A percentile compares a stretch with the other conserved stretches of the same genome.
Conservation (phyloP, 2,113 vertebrate species). For the Baryphthengus martii region DNA sequence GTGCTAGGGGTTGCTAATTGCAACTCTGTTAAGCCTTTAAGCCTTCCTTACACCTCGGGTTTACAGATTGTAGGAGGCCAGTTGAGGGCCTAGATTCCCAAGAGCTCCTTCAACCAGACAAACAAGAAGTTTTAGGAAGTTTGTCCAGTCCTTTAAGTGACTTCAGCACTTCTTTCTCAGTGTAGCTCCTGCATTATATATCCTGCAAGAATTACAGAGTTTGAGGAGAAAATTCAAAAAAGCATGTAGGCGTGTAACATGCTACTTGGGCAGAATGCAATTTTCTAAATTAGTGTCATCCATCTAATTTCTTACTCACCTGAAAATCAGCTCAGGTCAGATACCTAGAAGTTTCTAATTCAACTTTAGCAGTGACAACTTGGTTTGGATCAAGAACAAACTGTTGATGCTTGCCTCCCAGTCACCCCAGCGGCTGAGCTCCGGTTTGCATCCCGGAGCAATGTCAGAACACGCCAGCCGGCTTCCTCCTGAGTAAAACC, state of each 20-base stretch:
- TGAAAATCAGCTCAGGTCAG: background rate
- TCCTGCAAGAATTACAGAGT: background rate
- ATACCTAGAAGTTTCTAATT: background rate
- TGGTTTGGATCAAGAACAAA: background rate
- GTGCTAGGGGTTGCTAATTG: background rate
- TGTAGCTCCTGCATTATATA: background rate
- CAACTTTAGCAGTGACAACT: background rate
- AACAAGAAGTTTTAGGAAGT: background rate
- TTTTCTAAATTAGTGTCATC: background rate
- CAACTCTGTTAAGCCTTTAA: background rate
- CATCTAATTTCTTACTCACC: background rate
- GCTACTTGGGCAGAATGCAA: fast-evolving
- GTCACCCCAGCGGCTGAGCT: background rate
- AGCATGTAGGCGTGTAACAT: fast-evolving
- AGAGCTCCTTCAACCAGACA: background rate
- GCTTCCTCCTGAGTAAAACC: background rate
- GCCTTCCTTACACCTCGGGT: background rate
- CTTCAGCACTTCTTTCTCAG: background rate
- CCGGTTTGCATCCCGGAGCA: fast-evolving
- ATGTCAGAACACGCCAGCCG: fast-evolving
- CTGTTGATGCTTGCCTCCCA: fast-evolving
- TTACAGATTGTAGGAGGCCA: background rate
- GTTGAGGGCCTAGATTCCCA: background rate
- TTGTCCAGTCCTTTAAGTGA: background rate
- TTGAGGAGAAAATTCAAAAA: background rate